phyloP scores from a whole-genome alignment of 2,888 invertebrate species.

The Rhopalosiphum nymphaeae region DNA sequence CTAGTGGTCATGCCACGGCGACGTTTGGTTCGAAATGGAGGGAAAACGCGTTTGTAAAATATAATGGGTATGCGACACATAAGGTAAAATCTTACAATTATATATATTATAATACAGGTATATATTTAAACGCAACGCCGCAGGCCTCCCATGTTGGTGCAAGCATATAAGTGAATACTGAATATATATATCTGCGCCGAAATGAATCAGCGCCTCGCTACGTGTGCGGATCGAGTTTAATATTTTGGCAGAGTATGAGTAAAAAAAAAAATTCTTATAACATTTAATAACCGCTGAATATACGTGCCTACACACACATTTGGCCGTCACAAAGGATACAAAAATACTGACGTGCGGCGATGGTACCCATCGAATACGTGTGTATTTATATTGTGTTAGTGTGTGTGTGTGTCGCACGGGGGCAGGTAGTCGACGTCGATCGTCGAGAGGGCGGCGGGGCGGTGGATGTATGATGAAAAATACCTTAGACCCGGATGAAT shows the following conservation, averaged over 20 bases:
- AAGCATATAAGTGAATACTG: neutral
- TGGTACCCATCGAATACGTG: neutral
- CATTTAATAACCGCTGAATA: neutral
- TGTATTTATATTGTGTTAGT: neutral
- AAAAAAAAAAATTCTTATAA: neutral
- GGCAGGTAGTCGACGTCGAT: neutral
- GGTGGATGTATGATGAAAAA: slow-evolving; percentile 45
- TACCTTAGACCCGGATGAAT: slow-evolving; percentile 65
- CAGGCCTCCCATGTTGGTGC: neutral
- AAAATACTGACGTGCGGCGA: neutral
- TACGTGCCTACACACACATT: neutral
- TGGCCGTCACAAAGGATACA: slow-evolving; percentile 37
- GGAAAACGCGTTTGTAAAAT: neutral
- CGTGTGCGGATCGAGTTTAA: neutral
- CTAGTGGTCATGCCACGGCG: neutral
- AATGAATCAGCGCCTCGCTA: too few species aligned
- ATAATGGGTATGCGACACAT: neutral
- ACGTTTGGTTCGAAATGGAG: neutral
- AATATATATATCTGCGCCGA: neutral
- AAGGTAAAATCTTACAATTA: neutral
- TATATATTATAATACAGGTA: neutral
- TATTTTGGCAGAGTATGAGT: neutral
- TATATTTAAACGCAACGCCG: neutral
- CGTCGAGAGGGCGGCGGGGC: neutral
- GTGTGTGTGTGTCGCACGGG: neutral